phyloP scores from a whole-genome alignment of 2,113 vertebrate genomes.

The Rhea americana region DNA sequence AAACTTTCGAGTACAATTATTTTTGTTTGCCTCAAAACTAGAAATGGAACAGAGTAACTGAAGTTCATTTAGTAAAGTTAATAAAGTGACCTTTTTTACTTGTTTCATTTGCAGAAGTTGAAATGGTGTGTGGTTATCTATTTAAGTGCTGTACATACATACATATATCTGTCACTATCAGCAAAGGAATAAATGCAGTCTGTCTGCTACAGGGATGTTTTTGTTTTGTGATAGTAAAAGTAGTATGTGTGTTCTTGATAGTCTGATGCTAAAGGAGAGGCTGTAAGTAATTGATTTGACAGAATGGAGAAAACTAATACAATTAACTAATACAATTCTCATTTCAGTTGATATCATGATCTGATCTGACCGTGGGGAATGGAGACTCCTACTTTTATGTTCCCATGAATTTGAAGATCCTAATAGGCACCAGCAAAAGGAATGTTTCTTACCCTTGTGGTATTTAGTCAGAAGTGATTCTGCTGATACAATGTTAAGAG shows the following conservation, averaged over 20 bases:
- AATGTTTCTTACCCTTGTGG: constrained; percentile 71
- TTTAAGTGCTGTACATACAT: background rate
- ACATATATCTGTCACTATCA: background rate
- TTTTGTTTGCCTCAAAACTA: background rate
- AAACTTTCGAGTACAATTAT: background rate
- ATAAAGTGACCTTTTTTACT: background rate
- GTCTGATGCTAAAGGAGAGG: background rate
- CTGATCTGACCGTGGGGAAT: constrained; percentile 54
- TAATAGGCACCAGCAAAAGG: constrained; percentile 83
- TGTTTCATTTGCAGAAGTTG: background rate
- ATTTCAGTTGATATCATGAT: constrained; percentile 84
- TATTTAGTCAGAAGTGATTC: constrained; percentile 71
- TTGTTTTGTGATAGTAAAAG: background rate
- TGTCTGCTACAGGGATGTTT: background rate
- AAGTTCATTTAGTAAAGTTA: background rate
- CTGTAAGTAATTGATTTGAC: background rate
- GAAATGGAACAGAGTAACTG: background rate
- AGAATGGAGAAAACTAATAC: constrained; percentile 34
- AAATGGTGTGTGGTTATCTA: background rate
- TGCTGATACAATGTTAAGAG: constrained; percentile 66
- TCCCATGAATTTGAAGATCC: constrained; percentile 73
- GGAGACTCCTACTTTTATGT: constrained; percentile 61
- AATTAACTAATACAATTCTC: constrained; percentile 57
- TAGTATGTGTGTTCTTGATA: background rate
- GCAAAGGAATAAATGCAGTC: background rate